Evolutionary conservation across 2,797 vertebrate species (phyloP).

Genomic region (Selene dorsalis): DNA sequence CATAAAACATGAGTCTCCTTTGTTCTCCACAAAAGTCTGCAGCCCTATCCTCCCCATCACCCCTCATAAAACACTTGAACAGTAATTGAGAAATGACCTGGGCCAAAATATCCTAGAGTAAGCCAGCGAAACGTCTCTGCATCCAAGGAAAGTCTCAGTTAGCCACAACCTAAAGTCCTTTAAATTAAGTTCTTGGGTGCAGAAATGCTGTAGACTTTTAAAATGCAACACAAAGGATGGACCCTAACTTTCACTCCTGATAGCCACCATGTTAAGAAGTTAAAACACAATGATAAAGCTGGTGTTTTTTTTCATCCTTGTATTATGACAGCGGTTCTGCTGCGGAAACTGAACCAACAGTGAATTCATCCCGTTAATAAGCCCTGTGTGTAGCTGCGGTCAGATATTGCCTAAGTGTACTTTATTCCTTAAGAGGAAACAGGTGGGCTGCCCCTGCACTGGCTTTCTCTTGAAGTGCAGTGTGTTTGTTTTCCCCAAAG

Average conservation of each 20-base stretch:
- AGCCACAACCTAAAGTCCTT: background rate
- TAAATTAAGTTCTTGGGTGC: background rate
- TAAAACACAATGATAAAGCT: background rate
- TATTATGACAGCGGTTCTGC: background rate
- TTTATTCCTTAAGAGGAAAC: slow-evolving; percentile 17
- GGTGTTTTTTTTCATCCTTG: background rate
- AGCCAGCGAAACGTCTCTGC: slow-evolving; percentile 20
- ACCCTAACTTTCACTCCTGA: background rate
- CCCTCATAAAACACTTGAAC: slow-evolving; percentile 75
- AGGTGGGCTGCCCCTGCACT: background rate
- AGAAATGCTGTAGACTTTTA: slow-evolving; percentile 12
- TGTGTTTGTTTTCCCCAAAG: background rate
- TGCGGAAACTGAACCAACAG: background rate
- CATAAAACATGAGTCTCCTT: slow-evolving; percentile 72
- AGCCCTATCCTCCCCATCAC: slow-evolving; percentile 61
- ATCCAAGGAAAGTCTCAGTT: slow-evolving; percentile 2
- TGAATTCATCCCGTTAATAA: background rate
- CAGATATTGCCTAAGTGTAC: background rate
- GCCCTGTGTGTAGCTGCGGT: background rate
- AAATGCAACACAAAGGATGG: slow-evolving; percentile 18
- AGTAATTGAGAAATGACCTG: slow-evolving; percentile 59
- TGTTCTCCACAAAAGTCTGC: slow-evolving; percentile 66
- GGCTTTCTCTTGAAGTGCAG: background rate
- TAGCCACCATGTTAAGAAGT: background rate
- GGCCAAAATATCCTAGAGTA: slow-evolving; percentile 25